Evolutionary conservation across 2,888 invertebrate species (phyloP).

Genomic region (Cephus pygmeus): DNA sequence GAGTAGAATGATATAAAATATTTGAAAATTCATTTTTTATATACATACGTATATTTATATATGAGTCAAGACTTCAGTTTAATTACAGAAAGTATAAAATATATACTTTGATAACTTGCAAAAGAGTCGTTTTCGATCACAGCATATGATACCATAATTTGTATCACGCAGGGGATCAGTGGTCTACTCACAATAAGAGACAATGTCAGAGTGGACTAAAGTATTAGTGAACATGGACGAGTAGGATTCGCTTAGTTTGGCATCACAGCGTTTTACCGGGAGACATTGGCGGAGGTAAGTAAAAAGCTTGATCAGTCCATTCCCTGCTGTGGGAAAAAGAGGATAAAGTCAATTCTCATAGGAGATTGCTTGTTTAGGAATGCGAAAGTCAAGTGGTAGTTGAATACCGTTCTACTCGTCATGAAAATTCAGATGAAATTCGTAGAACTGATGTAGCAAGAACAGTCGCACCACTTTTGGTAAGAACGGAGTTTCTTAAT

Average conservation of each 20-base stretch:
- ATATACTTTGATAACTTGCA: neutral
- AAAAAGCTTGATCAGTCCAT: neutral
- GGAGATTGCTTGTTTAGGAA: neutral
- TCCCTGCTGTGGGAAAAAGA: neutral
- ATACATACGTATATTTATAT: neutral
- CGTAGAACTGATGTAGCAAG: neutral
- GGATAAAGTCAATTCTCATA: neutral
- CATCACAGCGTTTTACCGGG: neutral
- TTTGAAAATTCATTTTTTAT: neutral
- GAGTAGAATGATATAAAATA: neutral
- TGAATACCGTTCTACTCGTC: neutral
- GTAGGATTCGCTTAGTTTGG: neutral
- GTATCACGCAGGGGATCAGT: neutral
- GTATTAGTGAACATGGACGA: neutral
- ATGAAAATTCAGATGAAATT: neutral
- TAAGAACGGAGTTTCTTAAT: neutral
- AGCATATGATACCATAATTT: neutral
- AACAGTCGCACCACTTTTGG: neutral
- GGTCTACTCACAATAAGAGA: neutral
- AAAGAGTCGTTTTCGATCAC: neutral
- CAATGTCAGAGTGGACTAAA: neutral
- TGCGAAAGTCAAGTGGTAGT: neutral
- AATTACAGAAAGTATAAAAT: neutral
- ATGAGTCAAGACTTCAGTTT: neutral
- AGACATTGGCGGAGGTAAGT: neutral